Evolutionary conservation across 2,797 vertebrate species (phyloP).

Genomic region (Setipinna tenuifilis): DNA sequence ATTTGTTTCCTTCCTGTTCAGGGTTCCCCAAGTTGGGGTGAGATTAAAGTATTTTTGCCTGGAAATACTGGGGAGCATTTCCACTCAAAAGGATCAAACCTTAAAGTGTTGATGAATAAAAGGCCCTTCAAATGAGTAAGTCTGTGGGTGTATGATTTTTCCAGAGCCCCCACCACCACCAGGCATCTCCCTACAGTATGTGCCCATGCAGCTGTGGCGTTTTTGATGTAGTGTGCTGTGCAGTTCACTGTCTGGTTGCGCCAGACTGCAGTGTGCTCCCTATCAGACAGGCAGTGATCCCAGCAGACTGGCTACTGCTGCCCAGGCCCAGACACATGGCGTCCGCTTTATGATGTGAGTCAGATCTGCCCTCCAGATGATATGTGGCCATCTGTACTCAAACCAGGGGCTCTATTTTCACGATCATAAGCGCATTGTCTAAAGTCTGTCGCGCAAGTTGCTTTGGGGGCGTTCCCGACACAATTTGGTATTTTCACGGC

Average conservation of each 20-base stretch:
- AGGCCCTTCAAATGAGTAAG: neutral
- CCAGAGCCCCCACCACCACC: neutral
- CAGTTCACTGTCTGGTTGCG: too few species aligned
- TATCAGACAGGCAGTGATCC: conserved; percentile 41
- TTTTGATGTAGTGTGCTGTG: neutral
- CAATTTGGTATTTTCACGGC: too few species aligned
- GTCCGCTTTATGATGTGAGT: conserved; percentile 58
- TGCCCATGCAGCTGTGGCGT: neutral
- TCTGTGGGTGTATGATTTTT: neutral
- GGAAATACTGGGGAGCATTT: neutral
- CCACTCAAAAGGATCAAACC: neutral
- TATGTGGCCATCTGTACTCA: conserved; percentile 53
- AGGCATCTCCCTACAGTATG: neutral
- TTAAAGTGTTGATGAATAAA: neutral
- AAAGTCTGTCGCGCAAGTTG: too few species aligned
- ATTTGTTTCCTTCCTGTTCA: neutral
- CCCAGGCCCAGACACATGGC: conserved; percentile 34
- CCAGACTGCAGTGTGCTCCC: neutral
- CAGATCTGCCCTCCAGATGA: conserved; percentile 47
- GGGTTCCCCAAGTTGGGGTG: neutral
- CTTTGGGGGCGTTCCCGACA: too few species aligned
- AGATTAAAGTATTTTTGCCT: neutral
- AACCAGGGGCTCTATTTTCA: too few species aligned
- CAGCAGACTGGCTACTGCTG: conserved; percentile 29
- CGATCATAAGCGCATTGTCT: too few species aligned